Base-by-base conservation (phyloP, 2,888 invertebrate genomes). In the Siphlonurus alternatus region DNA sequence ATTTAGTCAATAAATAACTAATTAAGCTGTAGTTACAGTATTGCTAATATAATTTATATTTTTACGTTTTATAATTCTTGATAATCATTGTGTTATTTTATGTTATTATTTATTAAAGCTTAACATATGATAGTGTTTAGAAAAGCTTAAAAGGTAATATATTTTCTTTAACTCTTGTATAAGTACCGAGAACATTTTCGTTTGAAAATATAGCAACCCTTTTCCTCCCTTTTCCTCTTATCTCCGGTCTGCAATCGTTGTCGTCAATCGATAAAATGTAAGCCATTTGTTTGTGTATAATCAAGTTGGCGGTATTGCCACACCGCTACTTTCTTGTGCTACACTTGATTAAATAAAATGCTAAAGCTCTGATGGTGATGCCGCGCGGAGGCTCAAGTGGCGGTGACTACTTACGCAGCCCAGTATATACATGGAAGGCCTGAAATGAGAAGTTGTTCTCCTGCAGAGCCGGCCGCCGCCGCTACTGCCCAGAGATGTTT, bases 401-500 rank as follows among this genome's bases (percentile, higher is more conserved):
- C n/a, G n/a, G n/a, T n/a, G n/a, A n/a, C n/a, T 38, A 15, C 38
- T 38, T 10, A 38, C 38, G 15, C 38, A 38, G 38, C 15, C 15
- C 38, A 10, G 15, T 38, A 38, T 38, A 38, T 10, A 38, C 38
- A 38, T 38, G n/a, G n/a, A n/a, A n/a, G n/a, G n/a, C n/a, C n/a
- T n/a, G n/a, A n/a, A n/a, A n/a, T n/a, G n/a, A n/a, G n/a, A n/a
- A n/a, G n/a, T n/a, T n/a, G n/a, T n/a, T n/a, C n/a, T n/a, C n/a
- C n/a, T n/a, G n/a, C n/a, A n/a, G n/a, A n/a, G 38, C 59, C 23
- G 22, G 20, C 20, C 64, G n/a, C 20, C 25, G 62, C 62, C 1
- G 15, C 22, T 23, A 25, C 64, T 24, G 38, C 23, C 59, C 53
- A 59, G 59, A 64, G 64, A 66, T 68, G 67, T 68, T 68, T 68